Conservation (phyloP, 1,140 invertebrate species). For the Hesperophylax magnus region DNA sequence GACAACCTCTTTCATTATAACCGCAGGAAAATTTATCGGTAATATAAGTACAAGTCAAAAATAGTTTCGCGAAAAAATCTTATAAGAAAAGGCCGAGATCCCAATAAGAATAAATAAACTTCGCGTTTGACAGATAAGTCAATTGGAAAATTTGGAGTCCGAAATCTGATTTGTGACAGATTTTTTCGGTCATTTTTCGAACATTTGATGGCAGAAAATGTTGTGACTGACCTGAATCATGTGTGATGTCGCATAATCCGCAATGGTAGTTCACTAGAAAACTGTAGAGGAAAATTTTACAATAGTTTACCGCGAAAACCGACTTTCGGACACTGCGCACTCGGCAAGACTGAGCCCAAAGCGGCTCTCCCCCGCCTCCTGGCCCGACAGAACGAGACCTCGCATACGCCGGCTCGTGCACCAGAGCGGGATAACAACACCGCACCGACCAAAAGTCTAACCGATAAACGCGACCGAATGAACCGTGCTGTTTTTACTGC, state of each 20-base stretch:
- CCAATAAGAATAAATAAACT: slow-evolving; percentile 28
- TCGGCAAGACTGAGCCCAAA: slow-evolving; percentile 46
- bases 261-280: slow-evolving; percentile 36
- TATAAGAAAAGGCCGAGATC: not conserved
- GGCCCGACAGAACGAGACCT: slow-evolving; percentile 32
- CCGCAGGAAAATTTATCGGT: too few relatives aligned
- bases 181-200: not conserved
- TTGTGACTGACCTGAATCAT: slow-evolving; percentile 54
- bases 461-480: slow-evolving; percentile 34
- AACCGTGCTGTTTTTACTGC: slow-evolving; percentile 34
- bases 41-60: too few relatives aligned
- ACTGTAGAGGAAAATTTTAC: slow-evolving; percentile 31
- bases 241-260: slow-evolving; percentile 46
- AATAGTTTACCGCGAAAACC: slow-evolving; percentile 39
- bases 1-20: too few relatives aligned
- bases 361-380: slow-evolving; percentile 39
- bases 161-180: slow-evolving; percentile 10
- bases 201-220: not conserved
- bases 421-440: slow-evolving; percentile 22
- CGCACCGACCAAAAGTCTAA: slow-evolving; percentile 30
- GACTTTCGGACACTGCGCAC: slow-evolving; percentile 36
- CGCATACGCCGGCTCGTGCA: not conserved
- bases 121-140: slow-evolving; percentile 18
- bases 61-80: not conserved
- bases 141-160: slow-evolving; percentile 2